These are phyloP conservation scores for Gryllus longicercus DNA, from an alignment of 2,888 invertebrate species.

Conservation along the genomic window DNA sequence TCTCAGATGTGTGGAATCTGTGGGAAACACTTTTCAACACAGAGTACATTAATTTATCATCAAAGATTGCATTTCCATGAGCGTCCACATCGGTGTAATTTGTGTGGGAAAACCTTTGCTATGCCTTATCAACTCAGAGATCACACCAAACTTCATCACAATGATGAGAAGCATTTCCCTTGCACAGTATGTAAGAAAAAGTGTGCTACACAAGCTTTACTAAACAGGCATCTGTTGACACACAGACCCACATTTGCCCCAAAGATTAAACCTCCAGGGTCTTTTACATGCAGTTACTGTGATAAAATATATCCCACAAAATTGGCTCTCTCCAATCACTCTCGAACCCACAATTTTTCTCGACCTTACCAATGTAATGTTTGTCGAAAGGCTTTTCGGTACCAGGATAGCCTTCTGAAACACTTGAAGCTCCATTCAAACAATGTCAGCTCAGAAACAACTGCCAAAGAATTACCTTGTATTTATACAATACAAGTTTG, in stretches of 20 bases:
- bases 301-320: conserved; percentile 29
- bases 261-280: neutral
- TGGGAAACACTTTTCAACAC: conserved; percentile 35
- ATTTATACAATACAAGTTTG: conserved; percentile 30
- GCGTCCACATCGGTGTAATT: conserved; percentile 38
- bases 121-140: conserved; percentile 38
- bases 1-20: conserved; percentile 35
- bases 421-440: conserved; percentile 28
- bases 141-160: conserved; percentile 37
- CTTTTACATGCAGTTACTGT: conserved; percentile 29
- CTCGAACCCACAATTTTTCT: conserved; percentile 24
- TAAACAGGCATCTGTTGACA: conserved; percentile 37
- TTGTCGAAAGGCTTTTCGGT: conserved; percentile 31
- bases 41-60: conserved; percentile 35
- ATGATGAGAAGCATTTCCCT: conserved; percentile 36
- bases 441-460: neutral
- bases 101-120: conserved; percentile 39
- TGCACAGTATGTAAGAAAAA: conserved; percentile 39
- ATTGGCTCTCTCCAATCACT: conserved; percentile 24
- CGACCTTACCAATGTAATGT: conserved; percentile 29
- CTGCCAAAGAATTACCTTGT: conserved; percentile 25
- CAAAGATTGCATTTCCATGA: conserved; percentile 38
- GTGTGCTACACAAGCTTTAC: conserved; percentile 38
- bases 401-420: conserved; percentile 31
- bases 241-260: conserved; percentile 18